Evolutionary conservation across 2,113 vertebrate species (phyloP), one percentile per base, ranked within the genome.

Genomic region (Pyxicephalus adspersus): DNA sequence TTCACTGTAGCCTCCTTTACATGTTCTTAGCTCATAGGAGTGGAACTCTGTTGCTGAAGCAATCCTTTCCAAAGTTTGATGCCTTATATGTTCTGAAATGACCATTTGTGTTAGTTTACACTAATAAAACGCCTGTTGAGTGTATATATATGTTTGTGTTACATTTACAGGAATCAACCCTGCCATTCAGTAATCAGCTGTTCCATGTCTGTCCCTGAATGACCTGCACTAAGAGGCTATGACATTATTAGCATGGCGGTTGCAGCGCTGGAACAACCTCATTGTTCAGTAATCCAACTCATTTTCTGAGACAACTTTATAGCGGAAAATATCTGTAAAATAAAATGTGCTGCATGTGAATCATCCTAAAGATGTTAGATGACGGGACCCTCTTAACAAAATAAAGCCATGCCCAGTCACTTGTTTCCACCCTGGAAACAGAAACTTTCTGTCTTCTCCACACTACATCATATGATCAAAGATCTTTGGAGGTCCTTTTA

Each of bases 311-410:
- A 16, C 25, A 7, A 65, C 50, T 51, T 61, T 75, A 77, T 77
- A 54, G 45, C 17, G 75, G 75, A 77, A 77, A 77, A 51, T 26
- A 23, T 64, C 65, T 65, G 61, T 54, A 64, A 64, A 77, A 63
- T 38, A 26, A 23, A 58, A 29, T 22, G 34, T 54, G 64, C 70
- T 31, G 25, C 29, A 34, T 29, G 29, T 65, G 75, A 77, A 54
- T 77, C 60, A 54, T 54, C 25, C 64, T 28, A 65, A 20, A 29
- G 11, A 64, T 25, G 11, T 7, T 22, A 64, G 20, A 64, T 13
- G 23, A 28, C 73, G 18, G n/a, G 23, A 70, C 23, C 45, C 66
- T 23, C 23, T 8, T 52, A 11, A 22, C 22, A 51, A 51, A 34
- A 65, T 34, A 20, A 18, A 28, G 45, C 22, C 66, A 17, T 68